Evolutionary conservation across 2,888 invertebrate genomes (phyloP), one percentile per base, ranked within the genome.

Genomic region (Encarsia formosa): DNA sequence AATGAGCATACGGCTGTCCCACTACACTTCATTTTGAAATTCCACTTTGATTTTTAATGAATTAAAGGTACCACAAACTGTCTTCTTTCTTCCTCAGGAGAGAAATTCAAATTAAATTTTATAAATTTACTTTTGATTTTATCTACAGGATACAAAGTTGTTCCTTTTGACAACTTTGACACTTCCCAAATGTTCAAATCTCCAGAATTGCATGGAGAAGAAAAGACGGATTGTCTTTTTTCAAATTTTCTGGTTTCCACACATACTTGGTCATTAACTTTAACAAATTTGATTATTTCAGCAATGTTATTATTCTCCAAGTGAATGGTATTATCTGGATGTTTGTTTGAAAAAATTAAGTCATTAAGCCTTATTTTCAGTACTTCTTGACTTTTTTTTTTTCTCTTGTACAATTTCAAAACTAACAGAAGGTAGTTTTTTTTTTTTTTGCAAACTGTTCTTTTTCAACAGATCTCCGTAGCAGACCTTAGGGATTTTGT

Each of bases 381-480:
- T n/a, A n/a, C n/a, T n/a, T n/a, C n/a, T n/a, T n/a, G n/a, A n/a
- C n/a, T n/a, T n/a, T n/a, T n/a, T n/a, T n/a, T n/a, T n/a, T n/a
- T n/a, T n/a, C n/a, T n/a, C 31, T 31, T 5, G 11, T 13, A 15
- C 16, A n/a, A 15, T n/a, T 13, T 32, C 16, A 32, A 32, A 32
- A 16, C 11, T 31, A 6, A 31, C 31, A 13, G n/a, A 31, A 13
- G 11, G n/a, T 31, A n/a, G 32, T 11, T 32, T 32, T n/a, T 5
- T 22, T 32, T 22, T 43, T 43, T 16, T 31, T 35, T 38, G n/a
- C 8, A 38, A 46, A 38, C 15, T 46, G 31, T 18, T 32, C 23
- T n/a, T 19, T 18, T 29, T 35, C 29, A 26, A 26, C 20, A 26
- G 1, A 19, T 46, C 15, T 34, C 15, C 13, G 29, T n/a, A 34